Percentiles rank a stretch among this genome's conserved stretches.
These are phyloP conservation scores for Salvelinus sp. DNA, from an alignment of 2,113 vertebrate species.

Conservation along the genomic window DNA sequence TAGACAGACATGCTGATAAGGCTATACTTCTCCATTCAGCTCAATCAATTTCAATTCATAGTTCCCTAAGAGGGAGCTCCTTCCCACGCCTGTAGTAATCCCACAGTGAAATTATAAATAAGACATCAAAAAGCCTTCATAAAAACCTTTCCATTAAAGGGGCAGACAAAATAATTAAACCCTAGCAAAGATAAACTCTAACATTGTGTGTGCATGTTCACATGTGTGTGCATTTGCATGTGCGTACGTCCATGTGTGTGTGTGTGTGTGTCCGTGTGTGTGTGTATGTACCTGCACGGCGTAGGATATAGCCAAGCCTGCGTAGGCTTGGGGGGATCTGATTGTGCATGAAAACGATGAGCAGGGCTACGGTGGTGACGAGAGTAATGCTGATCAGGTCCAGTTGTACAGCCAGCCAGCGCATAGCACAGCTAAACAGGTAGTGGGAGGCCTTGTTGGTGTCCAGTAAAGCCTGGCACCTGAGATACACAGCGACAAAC, in stretches of 20 bases:
- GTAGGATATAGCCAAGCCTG: conserved; percentile 80
- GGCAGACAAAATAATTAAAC: background rate
- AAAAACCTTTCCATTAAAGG: background rate
- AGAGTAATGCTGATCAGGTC: conserved; percentile 80
- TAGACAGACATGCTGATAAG: conserved; percentile 28
- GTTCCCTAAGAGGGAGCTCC: background rate
- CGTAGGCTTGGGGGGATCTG: conserved; percentile 77
- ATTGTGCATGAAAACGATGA: conserved; percentile 80
- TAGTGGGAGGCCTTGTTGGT: conserved; percentile 79
- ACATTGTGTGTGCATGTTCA: background rate
- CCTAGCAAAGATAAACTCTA: background rate
- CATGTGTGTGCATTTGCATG: background rate
- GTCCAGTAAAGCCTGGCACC: conserved; percentile 79
- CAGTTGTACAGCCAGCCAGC: conserved; percentile 80
- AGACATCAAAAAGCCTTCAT: background rate
- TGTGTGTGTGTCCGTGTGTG: background rate
- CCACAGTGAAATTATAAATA: conserved; percentile 7
- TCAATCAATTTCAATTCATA: conserved; percentile 30
- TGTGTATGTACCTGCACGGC: conserved; percentile 73
- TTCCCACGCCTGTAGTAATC: background rate
- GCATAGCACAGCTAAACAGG: conserved; percentile 79
- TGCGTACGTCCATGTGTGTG: conserved; percentile 9
- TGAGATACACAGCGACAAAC: conserved; percentile 26
- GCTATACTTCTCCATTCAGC: conserved; percentile 9
- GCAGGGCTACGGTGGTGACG: conserved; percentile 72